Evolutionary conservation across 2,888 invertebrate species (phyloP).

Genomic region (Hofmannophila pseudospretella): DNA sequence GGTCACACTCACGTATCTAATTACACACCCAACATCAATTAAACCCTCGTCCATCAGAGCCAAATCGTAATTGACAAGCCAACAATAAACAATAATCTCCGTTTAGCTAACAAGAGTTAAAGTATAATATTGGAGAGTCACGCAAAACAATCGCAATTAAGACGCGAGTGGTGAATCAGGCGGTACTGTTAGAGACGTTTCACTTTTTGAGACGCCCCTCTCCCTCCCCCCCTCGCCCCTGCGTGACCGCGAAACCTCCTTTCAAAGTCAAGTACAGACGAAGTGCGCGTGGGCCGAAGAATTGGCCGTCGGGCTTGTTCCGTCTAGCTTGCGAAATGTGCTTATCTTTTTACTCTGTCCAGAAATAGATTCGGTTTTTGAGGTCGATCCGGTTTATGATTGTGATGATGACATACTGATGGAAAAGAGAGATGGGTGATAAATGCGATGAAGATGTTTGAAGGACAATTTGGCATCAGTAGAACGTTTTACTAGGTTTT

Average conservation of each 20-base stretch:
- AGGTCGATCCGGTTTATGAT: background rate
- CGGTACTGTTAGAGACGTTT: constrained; percentile 59
- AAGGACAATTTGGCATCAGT: too few species aligned
- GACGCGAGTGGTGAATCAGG: constrained; percentile 24
- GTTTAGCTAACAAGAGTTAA: background rate
- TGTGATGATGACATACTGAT: too few species aligned
- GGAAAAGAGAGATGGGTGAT: too few species aligned
- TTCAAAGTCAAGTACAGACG: constrained; percentile 54
- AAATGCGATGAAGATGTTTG: too few species aligned
- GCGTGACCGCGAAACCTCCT: constrained; percentile 60
- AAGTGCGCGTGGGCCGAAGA: background rate
- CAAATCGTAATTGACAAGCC: background rate
- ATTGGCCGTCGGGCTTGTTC: background rate
- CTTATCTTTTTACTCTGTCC: too few species aligned
- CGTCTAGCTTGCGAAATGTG: too few species aligned
- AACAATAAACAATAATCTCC: background rate
- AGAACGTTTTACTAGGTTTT: too few species aligned
- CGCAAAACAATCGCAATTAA: constrained; percentile 20
- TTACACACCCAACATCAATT: background rate
- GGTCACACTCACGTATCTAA: too few species aligned
- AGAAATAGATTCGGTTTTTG: too few species aligned
- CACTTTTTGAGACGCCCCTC: constrained; percentile 63
- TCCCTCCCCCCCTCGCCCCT: constrained; percentile 19
- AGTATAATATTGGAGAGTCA: constrained; percentile 2
- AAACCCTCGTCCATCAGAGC: background rate